Base-by-base conservation (phyloP, 2,888 invertebrate species). In the Iphiclides podalirius region DNA sequence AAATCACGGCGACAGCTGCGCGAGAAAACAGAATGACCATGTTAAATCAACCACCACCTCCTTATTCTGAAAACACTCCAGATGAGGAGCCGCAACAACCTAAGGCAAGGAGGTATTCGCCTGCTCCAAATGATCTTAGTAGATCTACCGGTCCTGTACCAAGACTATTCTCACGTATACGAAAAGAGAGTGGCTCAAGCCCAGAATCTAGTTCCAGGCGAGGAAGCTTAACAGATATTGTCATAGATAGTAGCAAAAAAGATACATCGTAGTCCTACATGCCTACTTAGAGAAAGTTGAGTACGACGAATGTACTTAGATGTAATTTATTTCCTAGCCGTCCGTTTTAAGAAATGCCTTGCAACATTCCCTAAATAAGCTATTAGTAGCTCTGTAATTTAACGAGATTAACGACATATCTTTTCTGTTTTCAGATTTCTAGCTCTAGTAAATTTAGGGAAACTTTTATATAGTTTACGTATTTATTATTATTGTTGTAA, bases 151-250 rank as follows among this genome's bases (percentile, higher is more conserved):
- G 81, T 14, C 87, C 88, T 15, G 79, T 88, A 4, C 79, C 83
- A 7, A 77, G 88, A 64, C 73, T 86, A n/a, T 88, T 75, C 54
- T 81, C 85, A 1, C 75, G 85, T 47, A 77, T 82, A 57, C 75
- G 84, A 33, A 85, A 81, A 64, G 88, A 88, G 46, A 85, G 78
- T 58, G 59, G 62, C 13, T 63, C 58, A 52, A 72, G 64, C 37
- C 57, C 53, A 44, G 67, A 66, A 52, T 84, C 83, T 53, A 67
- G 62, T 48, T 79, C 80, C 1, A 76, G 89, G 60, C 76, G 88
- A 41, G 73, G 75, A 46, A 90, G 90, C 65, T 67, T 90, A 55
- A 89, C 86, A 35, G 90, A 90, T 59, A 67, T 90, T 63, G 85
- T 85, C 55, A 82, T 89, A 68, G 90, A 90, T 52, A 87, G 74